A percentile compares a stretch with the other conserved stretches of the same genome.
phyloP scores from a whole-genome alignment of 37 sponge, comb jelly and placozoan species.

The Halichondria panicea region DNA sequence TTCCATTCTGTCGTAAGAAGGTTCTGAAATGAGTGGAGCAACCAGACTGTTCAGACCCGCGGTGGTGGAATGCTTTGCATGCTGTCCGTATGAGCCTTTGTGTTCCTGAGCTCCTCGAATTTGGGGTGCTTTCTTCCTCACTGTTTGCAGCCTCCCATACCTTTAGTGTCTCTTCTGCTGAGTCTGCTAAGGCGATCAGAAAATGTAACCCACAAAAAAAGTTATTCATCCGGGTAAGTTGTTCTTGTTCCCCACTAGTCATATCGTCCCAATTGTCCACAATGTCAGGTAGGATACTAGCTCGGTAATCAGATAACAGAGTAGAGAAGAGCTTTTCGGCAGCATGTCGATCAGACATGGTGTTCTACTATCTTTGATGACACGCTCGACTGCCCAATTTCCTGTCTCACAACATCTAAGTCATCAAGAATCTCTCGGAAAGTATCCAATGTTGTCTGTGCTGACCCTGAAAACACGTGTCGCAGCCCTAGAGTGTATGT shows the following conservation, averaged over 20 bases:
- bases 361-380: constrained; percentile 43
- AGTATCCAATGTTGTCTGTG: constrained; percentile 28
- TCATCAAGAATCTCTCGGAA: constrained; percentile 41
- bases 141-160: constrained; percentile 23
- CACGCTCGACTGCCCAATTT: neutral
- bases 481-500: no score
- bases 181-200: constrained; percentile 52
- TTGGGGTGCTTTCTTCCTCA: no score
- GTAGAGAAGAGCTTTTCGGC: constrained; percentile 35
- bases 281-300: constrained; percentile 19
- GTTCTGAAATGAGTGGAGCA: constrained; percentile 9
- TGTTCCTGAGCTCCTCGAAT: constrained; percentile 17
- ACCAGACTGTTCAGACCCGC: constrained; percentile 43
- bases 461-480: constrained; percentile 55
- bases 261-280: constrained; percentile 10
- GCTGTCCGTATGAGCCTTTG: constrained; percentile 46
- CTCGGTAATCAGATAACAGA: constrained; percentile 9
- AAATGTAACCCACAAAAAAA: constrained; percentile 64
- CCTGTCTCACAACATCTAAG: constrained; percentile 11
- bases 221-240: constrained; percentile 27
- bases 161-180: constrained; percentile 23
- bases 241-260: neutral
- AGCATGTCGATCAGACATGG: constrained; percentile 64
- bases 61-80: constrained; percentile 58
- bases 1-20: constrained; percentile 9